phyloP scores from a whole-genome alignment of 2,113 vertebrate genomes.

The Climacteris rufus region DNA sequence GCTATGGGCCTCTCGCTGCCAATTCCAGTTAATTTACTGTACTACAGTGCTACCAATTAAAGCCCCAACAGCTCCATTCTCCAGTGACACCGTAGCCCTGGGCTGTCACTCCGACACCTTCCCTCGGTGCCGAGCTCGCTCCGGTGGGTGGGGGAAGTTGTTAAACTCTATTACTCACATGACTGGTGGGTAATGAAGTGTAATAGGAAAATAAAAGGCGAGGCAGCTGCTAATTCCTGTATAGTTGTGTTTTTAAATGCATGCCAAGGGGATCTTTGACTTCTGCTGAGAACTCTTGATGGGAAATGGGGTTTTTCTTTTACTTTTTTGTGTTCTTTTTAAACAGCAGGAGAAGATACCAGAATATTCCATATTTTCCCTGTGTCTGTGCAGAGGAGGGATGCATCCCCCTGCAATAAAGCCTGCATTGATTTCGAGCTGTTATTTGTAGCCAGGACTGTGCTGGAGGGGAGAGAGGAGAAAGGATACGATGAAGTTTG shows the following conservation, averaged over 20 bases:
- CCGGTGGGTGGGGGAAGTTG: neutral
- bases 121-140: neutral
- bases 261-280: neutral
- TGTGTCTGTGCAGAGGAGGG: neutral
- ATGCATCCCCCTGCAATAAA: neutral
- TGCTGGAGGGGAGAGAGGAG: neutral
- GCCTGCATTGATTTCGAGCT: neutral
- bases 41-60: conserved; percentile 31
- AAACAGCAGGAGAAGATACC: neutral
- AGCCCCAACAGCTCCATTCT: conserved; percentile 30
- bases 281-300: neutral
- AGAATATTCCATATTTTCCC: neutral
- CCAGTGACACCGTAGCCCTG: neutral
- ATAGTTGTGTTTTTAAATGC: conserved; percentile 3
- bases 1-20: conserved; percentile 42
- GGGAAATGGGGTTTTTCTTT: fast-evolving
- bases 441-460: neutral
- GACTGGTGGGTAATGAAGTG: conserved; percentile 33
- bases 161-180: conserved; percentile 5
- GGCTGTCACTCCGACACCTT: conserved; percentile 25
- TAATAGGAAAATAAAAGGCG: conserved; percentile 38
- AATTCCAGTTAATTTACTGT: conserved; percentile 44
- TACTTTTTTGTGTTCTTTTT: neutral
- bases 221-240: conserved; percentile 38
- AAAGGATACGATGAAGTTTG: conserved; percentile 74